Evolutionary conservation across 1,140 invertebrate species (phyloP).

Genomic region (Drosophila sturtevanti): DNA sequence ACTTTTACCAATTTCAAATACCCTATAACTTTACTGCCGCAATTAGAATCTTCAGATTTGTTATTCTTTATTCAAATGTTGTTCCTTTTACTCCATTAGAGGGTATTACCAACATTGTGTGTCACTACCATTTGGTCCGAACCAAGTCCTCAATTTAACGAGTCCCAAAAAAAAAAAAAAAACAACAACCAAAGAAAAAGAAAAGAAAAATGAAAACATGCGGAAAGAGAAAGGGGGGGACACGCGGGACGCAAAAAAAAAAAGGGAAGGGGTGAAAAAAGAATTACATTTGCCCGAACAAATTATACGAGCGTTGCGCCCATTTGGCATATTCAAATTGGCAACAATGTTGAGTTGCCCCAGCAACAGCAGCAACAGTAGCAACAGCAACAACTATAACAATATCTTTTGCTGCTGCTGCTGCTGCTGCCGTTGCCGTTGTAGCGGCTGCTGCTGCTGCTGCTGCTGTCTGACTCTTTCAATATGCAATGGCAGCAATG

Average conservation of each 20-base stretch:
- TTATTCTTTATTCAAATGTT: not conserved
- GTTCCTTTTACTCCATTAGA: not conserved
- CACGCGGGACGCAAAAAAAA: too few relatives aligned
- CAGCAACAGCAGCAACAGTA: conserved; percentile 34
- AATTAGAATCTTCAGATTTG: not conserved
- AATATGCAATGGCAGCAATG: conserved; percentile 56
- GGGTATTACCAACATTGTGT: conserved; percentile 4
- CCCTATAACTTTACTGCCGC: not conserved
- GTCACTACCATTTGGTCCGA: not conserved
- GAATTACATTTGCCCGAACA: conserved; percentile 49
- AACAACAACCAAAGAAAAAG: not conserved
- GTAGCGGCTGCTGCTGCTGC: not conserved
- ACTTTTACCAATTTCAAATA: not conserved
- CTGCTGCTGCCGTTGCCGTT: not conserved
- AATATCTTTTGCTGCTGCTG: conserved; percentile 24
- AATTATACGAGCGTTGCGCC: conserved; percentile 50
- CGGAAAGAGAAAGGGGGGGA: not conserved
- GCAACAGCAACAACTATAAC: conserved; percentile 46
- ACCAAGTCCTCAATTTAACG: conserved; percentile 10
- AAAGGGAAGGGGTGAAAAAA: not conserved
- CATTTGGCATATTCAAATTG: conserved; percentile 59
- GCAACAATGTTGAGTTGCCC: conserved; percentile 40
- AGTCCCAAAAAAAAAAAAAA: not conserved
- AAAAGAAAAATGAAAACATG: not conserved
- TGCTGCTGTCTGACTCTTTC: conserved; percentile 20